Percentiles rank a stretch among this genome's conserved stretches.
Evolutionary conservation across 2,888 invertebrate genomes (phyloP).

Genomic region (Acleris literana): DNA sequence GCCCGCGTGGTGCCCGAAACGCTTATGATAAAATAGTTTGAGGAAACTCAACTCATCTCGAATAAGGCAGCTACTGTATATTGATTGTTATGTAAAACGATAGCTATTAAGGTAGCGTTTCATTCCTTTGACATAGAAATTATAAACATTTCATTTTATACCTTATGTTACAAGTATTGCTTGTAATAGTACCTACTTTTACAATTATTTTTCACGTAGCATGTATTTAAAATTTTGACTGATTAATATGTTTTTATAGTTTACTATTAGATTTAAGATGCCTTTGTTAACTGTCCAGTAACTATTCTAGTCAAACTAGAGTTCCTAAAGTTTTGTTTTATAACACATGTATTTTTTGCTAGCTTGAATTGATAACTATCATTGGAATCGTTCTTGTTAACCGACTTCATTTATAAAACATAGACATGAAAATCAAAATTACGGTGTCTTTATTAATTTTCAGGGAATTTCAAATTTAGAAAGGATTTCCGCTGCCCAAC

Average conservation of each 20-base stretch:
- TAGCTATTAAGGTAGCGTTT: constrained; percentile 29
- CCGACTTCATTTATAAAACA: too few species aligned
- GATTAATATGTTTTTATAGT: constrained; percentile 54
- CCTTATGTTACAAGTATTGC: constrained; percentile 14
- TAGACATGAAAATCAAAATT: too few species aligned
- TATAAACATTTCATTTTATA: background rate
- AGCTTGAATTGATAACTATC: too few species aligned
- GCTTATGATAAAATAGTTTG: constrained; percentile 37
- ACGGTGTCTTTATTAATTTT: too few species aligned
- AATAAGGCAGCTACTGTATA: constrained; percentile 74
- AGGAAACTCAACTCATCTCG: constrained; percentile 51
- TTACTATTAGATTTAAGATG: constrained; percentile 58
- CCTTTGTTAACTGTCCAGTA: constrained; percentile 54
- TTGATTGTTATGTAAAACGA: constrained; percentile 44
- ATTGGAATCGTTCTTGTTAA: too few species aligned
- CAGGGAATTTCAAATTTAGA: background rate
- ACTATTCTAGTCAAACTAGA: constrained; percentile 49
- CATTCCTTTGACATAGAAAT: background rate
- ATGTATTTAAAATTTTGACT: constrained; percentile 64
- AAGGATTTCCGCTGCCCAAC: background rate
- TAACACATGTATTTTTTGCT: background rate
- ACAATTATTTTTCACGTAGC: constrained; percentile 49
- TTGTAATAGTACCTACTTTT: background rate
- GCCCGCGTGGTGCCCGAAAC: constrained; percentile 39
- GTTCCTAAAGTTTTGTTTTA: constrained; percentile 48